These are phyloP conservation scores for Thecocarcelia acutangulata DNA, from an alignment of 2,888 invertebrate species.

Conservation along the genomic window DNA sequence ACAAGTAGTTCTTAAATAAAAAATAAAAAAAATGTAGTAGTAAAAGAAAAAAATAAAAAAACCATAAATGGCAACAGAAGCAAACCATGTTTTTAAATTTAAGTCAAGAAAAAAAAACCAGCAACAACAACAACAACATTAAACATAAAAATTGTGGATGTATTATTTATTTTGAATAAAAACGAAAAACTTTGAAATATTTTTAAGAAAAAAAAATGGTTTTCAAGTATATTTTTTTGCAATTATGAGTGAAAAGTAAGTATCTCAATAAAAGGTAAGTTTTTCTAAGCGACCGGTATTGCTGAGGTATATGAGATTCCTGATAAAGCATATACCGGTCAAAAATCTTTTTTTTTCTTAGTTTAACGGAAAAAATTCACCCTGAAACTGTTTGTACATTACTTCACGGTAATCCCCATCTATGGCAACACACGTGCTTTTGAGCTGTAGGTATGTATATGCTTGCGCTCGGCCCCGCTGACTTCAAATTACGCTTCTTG, in stretches of 20 bases:
- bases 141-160: conserved; percentile 64
- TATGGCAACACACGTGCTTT: too few species aligned
- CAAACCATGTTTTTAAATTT: conserved; percentile 65
- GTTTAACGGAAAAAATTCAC: too few species aligned
- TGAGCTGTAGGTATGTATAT: too few species aligned
- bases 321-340: too few species aligned
- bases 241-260: background rate
- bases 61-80: conserved; percentile 49
- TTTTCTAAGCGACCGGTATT: too few species aligned
- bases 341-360: too few species aligned
- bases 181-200: conserved; percentile 66
- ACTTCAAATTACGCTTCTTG: too few species aligned
- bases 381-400: too few species aligned
- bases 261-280: background rate
- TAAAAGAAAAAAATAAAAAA: conserved; percentile 50
- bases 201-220: conserved; percentile 57
- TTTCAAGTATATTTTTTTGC: background rate
- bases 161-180: conserved; percentile 70
- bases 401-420: too few species aligned
- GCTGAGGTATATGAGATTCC: too few species aligned
- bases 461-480: too few species aligned
- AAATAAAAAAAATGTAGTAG: conserved; percentile 64
- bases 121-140: conserved; percentile 35
- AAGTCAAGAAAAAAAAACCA: conserved; percentile 49
- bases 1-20: conserved; percentile 66